Conservation (phyloP, 1,140 invertebrate genomes). For the Charaxes varanes region DNA sequence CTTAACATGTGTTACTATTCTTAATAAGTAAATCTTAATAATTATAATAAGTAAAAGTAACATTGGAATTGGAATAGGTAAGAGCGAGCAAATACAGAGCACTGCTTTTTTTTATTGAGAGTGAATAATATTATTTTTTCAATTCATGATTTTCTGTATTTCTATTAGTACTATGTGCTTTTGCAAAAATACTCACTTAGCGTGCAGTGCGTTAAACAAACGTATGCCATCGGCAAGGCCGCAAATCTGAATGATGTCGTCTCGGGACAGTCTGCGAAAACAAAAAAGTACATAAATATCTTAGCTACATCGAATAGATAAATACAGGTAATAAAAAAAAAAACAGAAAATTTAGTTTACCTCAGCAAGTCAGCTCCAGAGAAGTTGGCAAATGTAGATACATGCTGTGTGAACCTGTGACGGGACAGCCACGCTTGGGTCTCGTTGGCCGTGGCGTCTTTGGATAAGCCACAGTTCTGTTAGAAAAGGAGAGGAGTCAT, state of each 20-base stretch:
- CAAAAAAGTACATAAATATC: conserved; percentile 1
- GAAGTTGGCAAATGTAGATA: conserved; percentile 87
- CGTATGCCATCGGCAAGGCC: conserved; percentile 93
- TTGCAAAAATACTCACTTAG: conserved; percentile 76
- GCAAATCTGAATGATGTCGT: conserved; percentile 95
- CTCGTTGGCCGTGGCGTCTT: conserved; percentile 80
- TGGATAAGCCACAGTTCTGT: conserved; percentile 63
- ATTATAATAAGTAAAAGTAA: no score
- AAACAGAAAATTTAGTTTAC: no score
- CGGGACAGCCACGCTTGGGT: conserved; percentile 87
- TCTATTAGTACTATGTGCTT: no score
- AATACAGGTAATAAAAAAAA: no score
- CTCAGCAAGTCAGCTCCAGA: conserved; percentile 89
- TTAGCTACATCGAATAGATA: neutral
- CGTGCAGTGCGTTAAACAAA: conserved; percentile 91
- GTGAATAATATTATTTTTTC: no score
- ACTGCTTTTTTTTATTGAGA: no score
- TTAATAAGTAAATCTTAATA: no score
- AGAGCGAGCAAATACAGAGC: no score
- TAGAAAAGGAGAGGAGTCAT: no score
- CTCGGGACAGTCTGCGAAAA: conserved; percentile 81
- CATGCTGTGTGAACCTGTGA: conserved; percentile 85
- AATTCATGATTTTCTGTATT: no score
- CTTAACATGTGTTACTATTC: no score
- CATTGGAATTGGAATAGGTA: no score